Evolutionary conservation across 2,888 invertebrate species (phyloP).

Genomic region (Drosophila meridiana): DNA sequence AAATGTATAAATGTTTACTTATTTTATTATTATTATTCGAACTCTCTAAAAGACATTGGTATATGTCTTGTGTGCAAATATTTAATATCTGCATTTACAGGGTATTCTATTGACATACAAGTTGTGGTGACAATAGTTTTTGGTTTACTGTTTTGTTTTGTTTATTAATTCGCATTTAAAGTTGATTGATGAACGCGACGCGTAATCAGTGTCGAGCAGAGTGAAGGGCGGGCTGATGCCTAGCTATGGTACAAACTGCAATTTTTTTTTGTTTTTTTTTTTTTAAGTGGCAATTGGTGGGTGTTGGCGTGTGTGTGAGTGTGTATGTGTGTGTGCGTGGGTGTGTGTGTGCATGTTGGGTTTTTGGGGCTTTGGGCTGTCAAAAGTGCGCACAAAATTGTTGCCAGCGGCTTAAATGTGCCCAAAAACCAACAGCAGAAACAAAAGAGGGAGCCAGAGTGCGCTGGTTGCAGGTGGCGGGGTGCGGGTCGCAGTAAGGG

Average conservation of each 20-base stretch:
- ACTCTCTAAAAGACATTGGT: too few species aligned
- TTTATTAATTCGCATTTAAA: conserved; percentile 38
- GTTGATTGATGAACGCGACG: conserved; percentile 46
- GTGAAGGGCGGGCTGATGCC: too few species aligned
- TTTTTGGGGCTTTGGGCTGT: conserved; percentile 43
- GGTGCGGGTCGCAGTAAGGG: background rate
- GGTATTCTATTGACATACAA: background rate
- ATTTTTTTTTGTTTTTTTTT: conserved; percentile 7
- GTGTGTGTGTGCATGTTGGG: background rate
- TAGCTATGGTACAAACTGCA: conserved; percentile 2
- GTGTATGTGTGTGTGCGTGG: background rate
- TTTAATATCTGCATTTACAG: background rate
- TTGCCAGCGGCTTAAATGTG: conserved; percentile 37
- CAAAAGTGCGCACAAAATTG: conserved; percentile 66
- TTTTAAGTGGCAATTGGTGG: background rate
- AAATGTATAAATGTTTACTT: too few species aligned
- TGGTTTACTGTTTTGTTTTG: conserved; percentile 8
- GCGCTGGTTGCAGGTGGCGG: background rate
- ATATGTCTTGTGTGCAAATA: background rate
- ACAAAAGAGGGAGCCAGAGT: background rate
- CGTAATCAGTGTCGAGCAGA: conserved; percentile 28
- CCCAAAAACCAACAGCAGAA: conserved; percentile 18
- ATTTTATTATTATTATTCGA: too few species aligned
- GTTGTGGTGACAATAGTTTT: background rate
- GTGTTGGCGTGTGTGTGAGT: background rate